Conservation (phyloP, 1,140 invertebrate species). For the Micrasema minimum region DNA sequence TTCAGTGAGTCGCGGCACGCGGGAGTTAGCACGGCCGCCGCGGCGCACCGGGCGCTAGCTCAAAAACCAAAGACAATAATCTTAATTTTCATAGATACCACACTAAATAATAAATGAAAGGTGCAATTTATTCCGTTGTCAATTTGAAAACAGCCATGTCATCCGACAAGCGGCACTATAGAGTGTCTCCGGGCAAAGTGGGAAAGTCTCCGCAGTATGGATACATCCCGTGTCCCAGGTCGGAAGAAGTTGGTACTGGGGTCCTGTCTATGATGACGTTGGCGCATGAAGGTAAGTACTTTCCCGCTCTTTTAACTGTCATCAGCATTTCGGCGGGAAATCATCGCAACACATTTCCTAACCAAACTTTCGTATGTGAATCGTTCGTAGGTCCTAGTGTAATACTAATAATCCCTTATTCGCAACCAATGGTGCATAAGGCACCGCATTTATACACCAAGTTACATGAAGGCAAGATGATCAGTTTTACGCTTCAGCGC, state of each 20-base stretch:
- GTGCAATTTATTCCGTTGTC: background rate
- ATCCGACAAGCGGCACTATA: slow-evolving; percentile 56
- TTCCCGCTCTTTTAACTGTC: slow-evolving; percentile 32
- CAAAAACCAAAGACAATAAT: slow-evolving; percentile 22
- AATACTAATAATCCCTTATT: no score
- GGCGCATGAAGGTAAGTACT: slow-evolving; percentile 29
- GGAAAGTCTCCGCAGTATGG: slow-evolving; percentile 63
- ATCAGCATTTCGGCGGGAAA: background rate
- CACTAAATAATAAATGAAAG: background rate
- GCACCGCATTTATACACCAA: no score
- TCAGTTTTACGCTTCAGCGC: no score
- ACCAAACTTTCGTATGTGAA: no score
- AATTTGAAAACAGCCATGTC: slow-evolving; percentile 36
- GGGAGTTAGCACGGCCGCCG: slow-evolving; percentile 19
- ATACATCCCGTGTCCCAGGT: slow-evolving; percentile 68
- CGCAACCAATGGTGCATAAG: no score
- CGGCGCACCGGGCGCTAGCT: slow-evolving; percentile 2
- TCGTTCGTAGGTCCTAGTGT: no score
- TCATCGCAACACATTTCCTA: no score
- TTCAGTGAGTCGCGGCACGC: slow-evolving; percentile 34
- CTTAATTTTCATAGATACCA: background rate
- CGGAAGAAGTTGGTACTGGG: slow-evolving; percentile 67
- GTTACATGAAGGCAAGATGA: no score
- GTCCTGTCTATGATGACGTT: slow-evolving; percentile 38
- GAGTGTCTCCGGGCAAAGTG: slow-evolving; percentile 65